Evolutionary conservation across 2,113 vertebrate species (phyloP), one percentile per base, ranked within the genome.

Genomic region (Lasiurus borealis): DNA sequence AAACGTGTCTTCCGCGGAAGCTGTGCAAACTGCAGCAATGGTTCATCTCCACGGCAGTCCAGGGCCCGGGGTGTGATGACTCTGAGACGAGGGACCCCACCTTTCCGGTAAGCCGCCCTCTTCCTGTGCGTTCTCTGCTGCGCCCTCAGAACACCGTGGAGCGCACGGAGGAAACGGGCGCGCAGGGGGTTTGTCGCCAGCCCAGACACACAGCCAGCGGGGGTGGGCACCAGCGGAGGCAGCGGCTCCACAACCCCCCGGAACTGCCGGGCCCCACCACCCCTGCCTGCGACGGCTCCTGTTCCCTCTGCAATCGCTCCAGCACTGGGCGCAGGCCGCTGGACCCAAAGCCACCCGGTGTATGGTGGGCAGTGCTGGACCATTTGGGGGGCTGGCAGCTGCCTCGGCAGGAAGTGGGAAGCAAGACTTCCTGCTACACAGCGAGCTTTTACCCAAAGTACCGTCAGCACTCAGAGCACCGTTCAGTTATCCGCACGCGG

Each of bases 111-210:
- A 93, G 11, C 40, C 34, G 36, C 62, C 71, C 34, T 76, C 29
- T 75, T 36, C 52, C 75, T 44, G 34, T 66, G 8, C 7, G 29
- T 29, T 3, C 48, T 64, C 59, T 90, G 21, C 29, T 50, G 68
- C 88, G 80, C 84, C 34, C 59, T 85, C 59, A 27, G 69, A 95
- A 82, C 46, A 36, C 27, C 57, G 27, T 66, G 64, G 14, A 66
- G 29, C 15, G 29, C 12, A 66, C 13, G 15, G n/a, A 66, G 29
- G 13, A 31, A 66, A 31, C 7, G 64, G 29, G 27, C 6, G 62
- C 9, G 31, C 57, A 23, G 57, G 21, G 57, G 54, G 57, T 59
- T 9, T 59, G 8, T 59, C 23, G 25, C 57, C 23, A 23, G 57
- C 57, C 54, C 57, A 59, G 57, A 23, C 57, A 59, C 57, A 23